Base-by-base conservation (phyloP, 2,888 invertebrate species). In the Lacanobia wlatinum region DNA sequence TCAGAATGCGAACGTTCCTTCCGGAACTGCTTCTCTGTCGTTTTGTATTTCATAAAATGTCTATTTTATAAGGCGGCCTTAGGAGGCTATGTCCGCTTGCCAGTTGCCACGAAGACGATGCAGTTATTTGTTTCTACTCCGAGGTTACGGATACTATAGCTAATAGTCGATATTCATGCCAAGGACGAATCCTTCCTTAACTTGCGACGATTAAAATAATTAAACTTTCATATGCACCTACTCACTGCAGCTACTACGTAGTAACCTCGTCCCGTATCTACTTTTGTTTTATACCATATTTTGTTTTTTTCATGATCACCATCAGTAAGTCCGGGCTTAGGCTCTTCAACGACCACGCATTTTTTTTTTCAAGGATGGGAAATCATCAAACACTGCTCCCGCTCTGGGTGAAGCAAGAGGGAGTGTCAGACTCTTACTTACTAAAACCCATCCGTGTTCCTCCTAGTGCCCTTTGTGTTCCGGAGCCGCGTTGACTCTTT, bases 41-140 rank as follows among this genome's bases (percentile, higher is more conserved):
- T 21, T 1, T 40, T 43, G 16, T 46, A 4, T 6, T 3, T 43
- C 28, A 43, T 50, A 18, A 58, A 70, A 40, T 53, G 1, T 6
- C 1, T 14, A 53, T 23, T 53, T 14, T 21, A 7, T 21, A 21
- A 38, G n/a, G n/a, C n/a, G n/a, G n/a, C n/a, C n/a, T n/a, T n/a
- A n/a, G 38, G n/a, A 38, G 6, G 34, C 6, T 40, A 21, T 40
- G 40, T 14, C 10, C 6, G 18, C 12, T 21, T 14, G 38, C 12
- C n/a, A 21, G 6, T 18, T 43, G 50, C 5, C 7, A 43, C 9
- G 43, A 48, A 52, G 9, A 48, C 58, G 21, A 34, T 65, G 56
- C 64, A 69, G 12, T 63, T 67, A 59, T 70, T 70, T 70, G 34
- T 64, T 60, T 66, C 16, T 56, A 38, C 58, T 18, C 43, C 78